A percentile compares a stretch with the other conserved stretches of the same genome.
Conservation (phyloP, 2,888 invertebrate species). For the Dryocosmus kuriphilus region DNA sequence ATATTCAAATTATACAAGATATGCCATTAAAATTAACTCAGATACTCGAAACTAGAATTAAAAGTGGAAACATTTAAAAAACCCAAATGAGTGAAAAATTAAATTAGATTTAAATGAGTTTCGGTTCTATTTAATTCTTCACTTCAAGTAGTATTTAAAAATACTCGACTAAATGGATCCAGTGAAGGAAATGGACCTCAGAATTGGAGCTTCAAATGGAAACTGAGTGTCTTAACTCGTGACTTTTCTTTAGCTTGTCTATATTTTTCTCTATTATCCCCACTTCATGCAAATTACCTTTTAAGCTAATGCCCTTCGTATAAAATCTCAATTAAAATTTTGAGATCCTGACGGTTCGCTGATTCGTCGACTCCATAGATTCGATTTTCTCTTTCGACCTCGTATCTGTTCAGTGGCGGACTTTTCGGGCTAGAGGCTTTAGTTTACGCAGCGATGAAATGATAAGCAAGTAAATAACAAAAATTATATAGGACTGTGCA, state of each 20-base stretch:
- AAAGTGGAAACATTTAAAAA: neutral
- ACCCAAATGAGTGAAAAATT: neutral
- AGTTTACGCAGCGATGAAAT: too few relatives aligned
- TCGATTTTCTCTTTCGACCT: conserved; percentile 49
- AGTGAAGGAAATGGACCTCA: conserved; percentile 14
- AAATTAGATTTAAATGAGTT: neutral
- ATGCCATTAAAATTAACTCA: too few relatives aligned
- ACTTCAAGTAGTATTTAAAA: neutral
- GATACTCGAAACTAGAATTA: neutral
- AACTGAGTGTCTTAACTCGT: neutral
- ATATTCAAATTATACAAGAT: too few relatives aligned
- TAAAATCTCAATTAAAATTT: conserved; percentile 68
- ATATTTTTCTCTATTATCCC: conserved; percentile 30
- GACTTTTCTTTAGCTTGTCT: conserved; percentile 35
- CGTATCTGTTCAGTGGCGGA: conserved; percentile 55
- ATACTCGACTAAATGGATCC: neutral
- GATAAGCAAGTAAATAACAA: too few relatives aligned
- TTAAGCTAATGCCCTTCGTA: conserved; percentile 68
- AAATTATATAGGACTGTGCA: too few relatives aligned
- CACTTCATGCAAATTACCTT: conserved; percentile 61
- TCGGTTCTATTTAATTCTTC: neutral
- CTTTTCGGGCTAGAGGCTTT: conserved; percentile 53
- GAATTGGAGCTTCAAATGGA: conserved; percentile 9
- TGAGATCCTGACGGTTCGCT: conserved; percentile 2
- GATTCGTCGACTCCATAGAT: conserved; percentile 47